Evolutionary conservation across 2,888 invertebrate genomes (phyloP), one percentile per base, ranked within the genome.

Genomic region (Drosophila picticornis): DNA sequence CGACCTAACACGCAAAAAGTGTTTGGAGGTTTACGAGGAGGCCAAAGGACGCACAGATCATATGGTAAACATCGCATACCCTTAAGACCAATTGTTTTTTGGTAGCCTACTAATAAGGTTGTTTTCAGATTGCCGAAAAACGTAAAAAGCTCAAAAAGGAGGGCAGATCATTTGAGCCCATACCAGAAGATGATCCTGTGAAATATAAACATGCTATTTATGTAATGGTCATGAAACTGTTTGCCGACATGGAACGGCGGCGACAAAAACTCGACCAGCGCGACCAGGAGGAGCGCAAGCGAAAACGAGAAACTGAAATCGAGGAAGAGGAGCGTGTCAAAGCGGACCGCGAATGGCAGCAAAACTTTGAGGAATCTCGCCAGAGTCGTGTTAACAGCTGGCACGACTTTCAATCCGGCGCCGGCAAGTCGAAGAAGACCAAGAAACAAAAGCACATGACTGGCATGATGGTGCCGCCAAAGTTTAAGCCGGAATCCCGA

Each of bases 201-300:
- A 97, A 97, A 92, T 97, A 96, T 92, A 97, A 97, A 94, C 98
- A 98, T 94, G 96, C 99, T 4, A 95, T 99, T 59, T 99, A 99
- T 94, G 98, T 99, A n/a, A 97, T 99, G 96, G 99, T 99, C 16
- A 99, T 99, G 97, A 99, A 99, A 94, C 95, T 98, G 74, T 96
- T 96, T 93, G 99, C 99, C 58, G 99, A 99, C 92, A 97, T 99
- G 96, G 99, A 99, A 91, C 95, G 98, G 60, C 97, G 98, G 94
- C 95, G 96, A 55, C 96, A 98, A 88, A 97, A 97, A 91, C 94
- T 98, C 56, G 98, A 98, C 88, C 96, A 96, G 19, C 95, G 98
- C 53, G 98, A 98, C 88, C 97, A 97, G 94, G 98, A 99, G 92
- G 98, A 98, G 89, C 95, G 98, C 62, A 99, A 99, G 93, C 94